A percentile compares a stretch with the other conserved stretches of the same genome.
Evolutionary conservation across 2,888 invertebrate species (phyloP).

Genomic region (Itoplectis maculator): DNA sequence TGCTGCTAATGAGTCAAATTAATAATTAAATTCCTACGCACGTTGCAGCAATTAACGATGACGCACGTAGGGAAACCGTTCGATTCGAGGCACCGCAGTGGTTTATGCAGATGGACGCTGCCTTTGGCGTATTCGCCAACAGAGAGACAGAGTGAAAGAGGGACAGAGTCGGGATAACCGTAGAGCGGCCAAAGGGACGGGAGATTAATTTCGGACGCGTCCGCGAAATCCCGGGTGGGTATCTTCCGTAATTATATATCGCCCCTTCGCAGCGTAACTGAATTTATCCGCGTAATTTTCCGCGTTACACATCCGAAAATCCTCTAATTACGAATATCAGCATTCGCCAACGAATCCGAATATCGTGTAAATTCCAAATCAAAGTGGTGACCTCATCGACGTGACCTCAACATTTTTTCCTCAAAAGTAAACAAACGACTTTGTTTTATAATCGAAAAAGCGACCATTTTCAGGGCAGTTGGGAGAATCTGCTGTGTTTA

Average conservation of each 20-base stretch:
- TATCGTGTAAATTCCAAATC: too few species aligned
- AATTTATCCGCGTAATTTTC: conserved; percentile 49
- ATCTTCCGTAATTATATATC: conserved; percentile 48
- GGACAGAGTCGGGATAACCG: not conserved
- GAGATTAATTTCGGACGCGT: conserved; percentile 47
- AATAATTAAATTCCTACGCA: conserved; percentile 40
- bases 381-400: too few species aligned
- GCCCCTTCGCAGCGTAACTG: conserved; percentile 20
- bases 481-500: not conserved
- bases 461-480: not conserved
- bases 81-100: conserved; percentile 19
- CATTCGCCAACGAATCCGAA: too few species aligned
- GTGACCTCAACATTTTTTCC: not conserved
- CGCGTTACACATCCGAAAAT: conserved; percentile 18
- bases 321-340: conserved; percentile 32
- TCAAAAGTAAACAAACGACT: not conserved
- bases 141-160: not conserved
- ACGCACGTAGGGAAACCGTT: conserved; percentile 13
- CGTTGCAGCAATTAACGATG: conserved; percentile 43
- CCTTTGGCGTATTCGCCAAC: too few species aligned
- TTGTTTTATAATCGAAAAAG: not conserved
- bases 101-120: conserved; percentile 31
- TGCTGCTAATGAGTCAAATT: conserved; percentile 22
- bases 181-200: not conserved
- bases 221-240: conserved; percentile 38